Conservation (phyloP, 2,888 invertebrate species). For the Ochropleura leucogaster region DNA sequence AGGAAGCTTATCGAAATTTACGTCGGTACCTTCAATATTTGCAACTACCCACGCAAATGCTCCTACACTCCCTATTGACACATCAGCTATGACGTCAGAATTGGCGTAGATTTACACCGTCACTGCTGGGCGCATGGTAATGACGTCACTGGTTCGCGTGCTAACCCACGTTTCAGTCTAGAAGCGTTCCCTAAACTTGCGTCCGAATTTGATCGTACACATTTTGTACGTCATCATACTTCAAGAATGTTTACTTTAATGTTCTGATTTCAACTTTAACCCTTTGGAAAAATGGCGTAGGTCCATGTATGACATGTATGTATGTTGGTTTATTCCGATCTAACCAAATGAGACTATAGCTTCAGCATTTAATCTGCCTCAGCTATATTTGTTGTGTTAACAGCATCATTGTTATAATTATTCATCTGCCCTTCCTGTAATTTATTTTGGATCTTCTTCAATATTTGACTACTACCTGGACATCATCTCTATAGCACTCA, state of each 20-base stretch:
- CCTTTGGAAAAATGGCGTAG: no score
- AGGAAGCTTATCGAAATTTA: no score
- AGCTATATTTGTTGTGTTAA: not conserved
- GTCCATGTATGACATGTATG: no score
- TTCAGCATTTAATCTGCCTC: not conserved
- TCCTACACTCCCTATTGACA: not conserved
- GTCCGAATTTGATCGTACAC: not conserved
- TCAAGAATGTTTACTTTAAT: not conserved
- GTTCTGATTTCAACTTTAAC: no score
- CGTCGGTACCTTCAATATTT: constrained; percentile 2
- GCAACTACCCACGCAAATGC: constrained; percentile 12
- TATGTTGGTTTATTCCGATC: not conserved
- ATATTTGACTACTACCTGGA: not conserved
- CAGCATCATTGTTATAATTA: not conserved
- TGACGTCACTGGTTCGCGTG: constrained; percentile 46
- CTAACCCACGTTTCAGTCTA: constrained; percentile 18
- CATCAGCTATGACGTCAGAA: constrained; percentile 40
- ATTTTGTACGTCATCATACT: constrained; percentile 13
- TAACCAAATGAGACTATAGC: not conserved
- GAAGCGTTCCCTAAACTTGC: constrained; percentile 4
- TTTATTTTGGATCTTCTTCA: not conserved
- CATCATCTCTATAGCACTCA: not conserved
- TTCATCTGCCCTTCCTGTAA: not conserved
- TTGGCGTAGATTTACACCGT: constrained; percentile 5
- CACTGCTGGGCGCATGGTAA: not conserved